Conservation (phyloP, 2,797 vertebrate genomes). For the Trematomus bernacchii region DNA sequence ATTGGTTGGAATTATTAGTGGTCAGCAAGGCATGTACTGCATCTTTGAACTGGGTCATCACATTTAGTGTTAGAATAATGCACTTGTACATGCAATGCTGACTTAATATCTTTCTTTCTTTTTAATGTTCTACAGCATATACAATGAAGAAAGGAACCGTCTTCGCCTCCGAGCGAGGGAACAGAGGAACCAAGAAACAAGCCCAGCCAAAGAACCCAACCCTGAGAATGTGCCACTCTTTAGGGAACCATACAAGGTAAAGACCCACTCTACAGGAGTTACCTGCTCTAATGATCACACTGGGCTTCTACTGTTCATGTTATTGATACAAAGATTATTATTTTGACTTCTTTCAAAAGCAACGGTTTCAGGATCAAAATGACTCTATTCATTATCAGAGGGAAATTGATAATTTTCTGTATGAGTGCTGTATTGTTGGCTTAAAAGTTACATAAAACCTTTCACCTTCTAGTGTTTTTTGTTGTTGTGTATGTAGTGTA, state of each 20-base stretch:
- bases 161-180: conserved; percentile 92
- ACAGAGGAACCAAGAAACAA: conserved; percentile 91
- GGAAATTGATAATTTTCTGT: too few species aligned
- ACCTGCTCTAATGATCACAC: background rate
- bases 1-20: background rate
- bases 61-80: background rate
- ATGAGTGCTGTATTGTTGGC: too few species aligned
- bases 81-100: background rate
- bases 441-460: too few species aligned
- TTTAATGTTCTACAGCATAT: conserved; percentile 79
- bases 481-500: too few species aligned
- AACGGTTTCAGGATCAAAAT: too few species aligned
- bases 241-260: conserved; percentile 96
- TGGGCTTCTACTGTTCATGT: background rate
- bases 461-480: too few species aligned
- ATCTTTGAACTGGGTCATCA: background rate
- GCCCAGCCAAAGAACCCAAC: conserved; percentile 86
- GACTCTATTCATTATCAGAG: too few species aligned
- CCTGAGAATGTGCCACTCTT: conserved; percentile 90
- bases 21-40: background rate
- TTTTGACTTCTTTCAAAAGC: too few species aligned
- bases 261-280: background rate
- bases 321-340: background rate
- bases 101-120: conserved; percentile 20
- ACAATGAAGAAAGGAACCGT: conserved; percentile 94